phyloP scores from a whole-genome alignment of 2,888 invertebrate genomes.

The Pseudanteris insignis region DNA sequence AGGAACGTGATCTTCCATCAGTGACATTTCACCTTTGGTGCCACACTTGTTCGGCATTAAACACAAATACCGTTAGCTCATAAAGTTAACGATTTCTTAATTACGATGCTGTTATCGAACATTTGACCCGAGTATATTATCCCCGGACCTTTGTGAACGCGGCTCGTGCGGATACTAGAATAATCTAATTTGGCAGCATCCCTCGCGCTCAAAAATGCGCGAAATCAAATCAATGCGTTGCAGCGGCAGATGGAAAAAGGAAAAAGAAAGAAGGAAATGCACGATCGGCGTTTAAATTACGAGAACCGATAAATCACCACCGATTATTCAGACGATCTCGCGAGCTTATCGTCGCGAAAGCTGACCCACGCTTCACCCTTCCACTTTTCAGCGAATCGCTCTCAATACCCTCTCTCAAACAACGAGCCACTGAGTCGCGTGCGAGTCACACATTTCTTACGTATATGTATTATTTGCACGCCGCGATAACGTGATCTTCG shows the following conservation, averaged over 20 bases:
- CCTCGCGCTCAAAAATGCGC: too few species aligned
- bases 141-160: constrained; percentile 23
- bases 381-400: constrained; percentile 16
- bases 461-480: constrained; percentile 2
- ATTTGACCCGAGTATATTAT: constrained; percentile 33
- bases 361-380: constrained; percentile 39
- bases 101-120: constrained; percentile 15
- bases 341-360: constrained; percentile 10
- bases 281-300: constrained; percentile 14
- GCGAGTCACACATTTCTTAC: constrained; percentile 29
- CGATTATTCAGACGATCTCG: constrained; percentile 23
- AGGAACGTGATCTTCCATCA: too few species aligned
- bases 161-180: constrained; percentile 20
- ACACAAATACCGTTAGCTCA: neutral
- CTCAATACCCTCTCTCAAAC: constrained; percentile 26
- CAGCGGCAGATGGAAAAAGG: neutral
- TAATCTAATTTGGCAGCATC: constrained; percentile 8
- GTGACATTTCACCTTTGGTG: too few species aligned
- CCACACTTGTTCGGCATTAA: too few species aligned
- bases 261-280: constrained; percentile 3
- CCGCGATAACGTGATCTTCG: constrained; percentile 31
- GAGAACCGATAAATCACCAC: constrained; percentile 26
- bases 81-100: constrained; percentile 4
- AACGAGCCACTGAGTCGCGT: constrained; percentile 38
- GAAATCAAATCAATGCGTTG: too few species aligned